These are phyloP conservation scores for Schrankia costaestrigalis DNA, from an alignment of 2,888 invertebrate species.

Conservation along the genomic window DNA sequence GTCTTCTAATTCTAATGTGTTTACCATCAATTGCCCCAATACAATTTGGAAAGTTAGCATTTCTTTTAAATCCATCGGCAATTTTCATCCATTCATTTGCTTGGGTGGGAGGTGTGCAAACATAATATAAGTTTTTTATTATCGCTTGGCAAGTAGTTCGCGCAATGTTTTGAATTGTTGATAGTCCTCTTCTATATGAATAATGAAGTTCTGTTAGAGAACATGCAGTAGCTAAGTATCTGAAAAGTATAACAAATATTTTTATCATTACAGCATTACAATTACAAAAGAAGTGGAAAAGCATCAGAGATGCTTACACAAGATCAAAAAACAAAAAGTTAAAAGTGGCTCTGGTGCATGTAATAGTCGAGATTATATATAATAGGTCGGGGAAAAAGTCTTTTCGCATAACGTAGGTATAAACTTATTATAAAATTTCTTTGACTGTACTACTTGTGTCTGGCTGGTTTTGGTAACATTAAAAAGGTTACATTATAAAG, in stretches of 20 bases:
- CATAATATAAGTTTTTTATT: slow-evolving; percentile 18
- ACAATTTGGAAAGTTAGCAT: too few species aligned
- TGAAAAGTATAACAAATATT: too few species aligned
- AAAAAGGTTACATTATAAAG: too few species aligned
- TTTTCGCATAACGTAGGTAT: too few species aligned
- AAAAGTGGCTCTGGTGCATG: slow-evolving; percentile 19
- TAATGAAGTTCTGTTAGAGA: slow-evolving; percentile 18
- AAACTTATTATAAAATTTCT: too few species aligned
- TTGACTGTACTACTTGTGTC: too few species aligned
- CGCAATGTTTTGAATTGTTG: slow-evolving; percentile 16
- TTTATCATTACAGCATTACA: slow-evolving; percentile 14
- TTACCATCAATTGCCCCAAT: too few species aligned
- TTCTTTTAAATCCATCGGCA: slow-evolving; percentile 14
- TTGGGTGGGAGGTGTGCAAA: slow-evolving; percentile 24
- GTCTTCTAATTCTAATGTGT: too few species aligned
- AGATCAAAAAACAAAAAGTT: slow-evolving; percentile 22
- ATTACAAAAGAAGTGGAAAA: slow-evolving; percentile 16
- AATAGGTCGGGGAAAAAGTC: too few species aligned
- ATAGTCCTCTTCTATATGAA: slow-evolving; percentile 18
- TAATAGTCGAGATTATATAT: slow-evolving; percentile 22
- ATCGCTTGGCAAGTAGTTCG: slow-evolving; percentile 18
- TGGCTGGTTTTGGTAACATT: too few species aligned
- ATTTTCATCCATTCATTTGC: slow-evolving; percentile 17
- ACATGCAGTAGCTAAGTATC: slow-evolving; percentile 15
- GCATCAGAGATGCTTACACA: slow-evolving; percentile 15